phyloP scores from a whole-genome alignment of 2,888 invertebrate genomes.

The Drosophila vallismaia region DNA sequence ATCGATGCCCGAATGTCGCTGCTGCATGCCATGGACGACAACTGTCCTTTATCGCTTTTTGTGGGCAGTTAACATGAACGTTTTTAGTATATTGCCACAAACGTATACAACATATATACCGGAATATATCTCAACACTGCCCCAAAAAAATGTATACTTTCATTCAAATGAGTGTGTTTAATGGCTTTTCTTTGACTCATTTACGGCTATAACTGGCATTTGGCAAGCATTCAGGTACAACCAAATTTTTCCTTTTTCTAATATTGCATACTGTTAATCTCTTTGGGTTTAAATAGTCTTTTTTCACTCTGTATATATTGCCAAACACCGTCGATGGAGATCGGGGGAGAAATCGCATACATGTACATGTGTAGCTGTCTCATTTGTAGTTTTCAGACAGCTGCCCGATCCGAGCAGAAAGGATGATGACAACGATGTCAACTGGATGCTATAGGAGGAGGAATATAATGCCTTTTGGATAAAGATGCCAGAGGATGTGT shows the following conservation, averaged over 20 bases:
- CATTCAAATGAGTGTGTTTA: background rate
- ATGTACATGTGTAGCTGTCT: constrained; percentile 69
- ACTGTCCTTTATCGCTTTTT: constrained; percentile 75
- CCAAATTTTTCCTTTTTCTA: too few species aligned
- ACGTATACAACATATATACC: constrained; percentile 12
- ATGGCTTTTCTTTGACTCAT: too few species aligned
- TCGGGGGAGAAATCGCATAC: constrained; percentile 35
- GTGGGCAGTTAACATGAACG: constrained; percentile 70
- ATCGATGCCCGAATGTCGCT: constrained; percentile 23
- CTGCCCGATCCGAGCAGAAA: constrained; percentile 51
- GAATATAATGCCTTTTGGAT: constrained; percentile 6
- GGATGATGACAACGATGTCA: constrained; percentile 46
- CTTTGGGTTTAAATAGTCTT: background rate
- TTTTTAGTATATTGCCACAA: constrained; percentile 35
- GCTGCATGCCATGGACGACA: constrained; percentile 47
- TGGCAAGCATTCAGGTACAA: too few species aligned
- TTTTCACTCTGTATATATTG: constrained; percentile 21
- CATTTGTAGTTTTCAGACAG: constrained; percentile 69
- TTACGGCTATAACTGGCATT: too few species aligned
- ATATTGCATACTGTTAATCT: too few species aligned
- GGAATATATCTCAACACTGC: constrained; percentile 12
- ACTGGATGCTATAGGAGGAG: constrained; percentile 44
- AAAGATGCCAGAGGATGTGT: background rate
- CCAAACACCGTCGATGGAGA: constrained; percentile 16
- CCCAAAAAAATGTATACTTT: background rate